phyloP scores from a whole-genome alignment of 2,113 vertebrate genomes.

The Oxyruncus cristatus region DNA sequence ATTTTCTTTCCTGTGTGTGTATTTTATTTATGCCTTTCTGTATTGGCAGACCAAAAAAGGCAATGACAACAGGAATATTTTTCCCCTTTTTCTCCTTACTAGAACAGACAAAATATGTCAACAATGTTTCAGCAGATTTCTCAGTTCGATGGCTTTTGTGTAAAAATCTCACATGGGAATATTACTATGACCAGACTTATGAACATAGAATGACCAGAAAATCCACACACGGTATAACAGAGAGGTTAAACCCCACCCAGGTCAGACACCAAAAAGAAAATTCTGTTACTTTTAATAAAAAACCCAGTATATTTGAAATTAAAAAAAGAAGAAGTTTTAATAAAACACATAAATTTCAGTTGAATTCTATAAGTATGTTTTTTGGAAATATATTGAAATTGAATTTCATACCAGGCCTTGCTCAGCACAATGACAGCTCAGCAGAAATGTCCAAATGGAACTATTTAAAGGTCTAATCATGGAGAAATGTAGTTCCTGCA shows the following conservation, averaged over 20 bases:
- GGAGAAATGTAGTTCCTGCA: neutral
- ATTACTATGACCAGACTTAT: neutral
- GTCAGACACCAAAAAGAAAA: neutral
- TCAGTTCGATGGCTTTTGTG: conserved; percentile 27
- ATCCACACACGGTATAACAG: neutral
- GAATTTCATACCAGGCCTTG: neutral
- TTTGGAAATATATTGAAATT: neutral
- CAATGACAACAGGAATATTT: neutral
- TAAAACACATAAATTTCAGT: neutral
- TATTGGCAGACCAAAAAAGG: neutral
- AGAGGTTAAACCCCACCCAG: neutral
- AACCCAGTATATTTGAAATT: neutral
- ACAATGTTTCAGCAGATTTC: neutral
- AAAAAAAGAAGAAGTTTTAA: neutral
- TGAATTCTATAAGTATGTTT: neutral
- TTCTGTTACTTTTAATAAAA: neutral
- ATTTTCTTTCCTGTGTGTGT: neutral
- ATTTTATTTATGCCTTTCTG: neutral
- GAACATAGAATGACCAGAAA: conserved; percentile 27
- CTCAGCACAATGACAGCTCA: neutral
- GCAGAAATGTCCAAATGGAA: neutral
- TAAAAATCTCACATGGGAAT: conserved; percentile 29
- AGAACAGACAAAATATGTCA: neutral
- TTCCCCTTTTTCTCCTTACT: neutral
- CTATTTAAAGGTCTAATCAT: neutral